Base-by-base conservation (phyloP, 2,113 vertebrate genomes). In the Triplophysa siluroides region DNA sequence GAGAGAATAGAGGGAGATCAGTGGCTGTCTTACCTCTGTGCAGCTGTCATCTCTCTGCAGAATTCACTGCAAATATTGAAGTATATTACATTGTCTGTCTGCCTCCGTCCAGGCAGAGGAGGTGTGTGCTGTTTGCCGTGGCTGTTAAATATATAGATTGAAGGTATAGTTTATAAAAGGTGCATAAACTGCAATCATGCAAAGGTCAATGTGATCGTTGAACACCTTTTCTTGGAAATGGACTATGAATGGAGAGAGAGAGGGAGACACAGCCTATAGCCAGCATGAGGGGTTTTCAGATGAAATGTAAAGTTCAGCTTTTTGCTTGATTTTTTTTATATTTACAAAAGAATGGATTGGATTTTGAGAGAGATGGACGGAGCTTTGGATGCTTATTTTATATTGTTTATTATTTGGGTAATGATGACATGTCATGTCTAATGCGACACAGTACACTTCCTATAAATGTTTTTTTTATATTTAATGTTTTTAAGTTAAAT, bases 1-100 rank as follows among this genome's bases (percentile, higher is more conserved):
- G 23, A 7, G 41, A 70, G 60, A 83, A 90, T 91, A 91, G 89
- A 91, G 83, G 79, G 84, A 43, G 78, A 80, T 81, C 60, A 26
- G 33, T 76, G 75, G 70, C 63, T 80, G 74, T 61, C 78, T 81
- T 79, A 63, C 61, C 62, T 29, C 41, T 16, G 16, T 18, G 38
- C 21, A 45, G 43, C 73, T 47, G 73, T 76, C 80, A 79, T 79
- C 74, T 84, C 80, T 84, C 80, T 70, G 69, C 77, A 82, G 83
- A 84, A 54, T 82, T 78, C 66, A 79, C 62, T 41, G 83, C 77
- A 82, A 84, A 84, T 82, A 84, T 84, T 82, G 71, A 82, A 74
- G 60, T 60, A 43, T 62, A 79, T 74, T 66, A 45, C 67, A 69
- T 80, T 18, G 56, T 63, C 83, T 24, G 63, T 62, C 83, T 67